Conservation (phyloP, 2,797 vertebrate species). For the Pagetopsis macropterus region DNA sequence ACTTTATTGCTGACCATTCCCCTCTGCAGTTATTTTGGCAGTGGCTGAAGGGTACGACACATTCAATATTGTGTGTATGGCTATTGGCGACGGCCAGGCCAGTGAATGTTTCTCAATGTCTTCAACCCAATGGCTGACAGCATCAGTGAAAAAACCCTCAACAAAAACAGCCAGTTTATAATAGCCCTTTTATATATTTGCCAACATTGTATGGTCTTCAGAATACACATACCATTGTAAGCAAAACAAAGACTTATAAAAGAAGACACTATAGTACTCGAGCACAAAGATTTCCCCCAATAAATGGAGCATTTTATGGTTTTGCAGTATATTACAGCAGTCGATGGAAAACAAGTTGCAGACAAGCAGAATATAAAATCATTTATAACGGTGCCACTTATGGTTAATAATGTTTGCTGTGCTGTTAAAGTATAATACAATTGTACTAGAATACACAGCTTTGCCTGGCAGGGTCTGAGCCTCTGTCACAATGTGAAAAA, state of each 20-base stretch:
- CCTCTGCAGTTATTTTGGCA: slow-evolving; percentile 73
- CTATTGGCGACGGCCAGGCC: slow-evolving; percentile 66
- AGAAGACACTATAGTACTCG: slow-evolving; percentile 46
- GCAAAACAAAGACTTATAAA: slow-evolving; percentile 53
- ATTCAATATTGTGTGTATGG: slow-evolving; percentile 81
- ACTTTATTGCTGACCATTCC: slow-evolving; percentile 66
- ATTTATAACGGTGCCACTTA: slow-evolving; percentile 55
- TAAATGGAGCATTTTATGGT: slow-evolving; percentile 56
- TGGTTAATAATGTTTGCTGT: slow-evolving; percentile 57
- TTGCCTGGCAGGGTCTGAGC: slow-evolving; percentile 23
- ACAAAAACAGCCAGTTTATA: slow-evolving; percentile 66
- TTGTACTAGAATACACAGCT: slow-evolving; percentile 40
- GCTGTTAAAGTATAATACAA: slow-evolving; percentile 53
- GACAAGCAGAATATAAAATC: slow-evolving; percentile 44
- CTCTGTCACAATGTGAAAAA: slow-evolving; percentile 42
- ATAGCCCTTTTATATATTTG: slow-evolving; percentile 60
- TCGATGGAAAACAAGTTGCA: slow-evolving; percentile 46
- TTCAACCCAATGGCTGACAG: slow-evolving; percentile 65
- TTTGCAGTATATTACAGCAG: slow-evolving; percentile 33
- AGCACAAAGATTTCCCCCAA: slow-evolving; percentile 35
- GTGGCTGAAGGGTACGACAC: slow-evolving; percentile 69
- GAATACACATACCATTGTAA: slow-evolving; percentile 53
- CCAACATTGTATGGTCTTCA: slow-evolving; percentile 58
- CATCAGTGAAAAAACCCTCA: slow-evolving; percentile 45
- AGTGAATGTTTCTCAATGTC: slow-evolving; percentile 71